Evolutionary conservation across 2,113 vertebrate species (phyloP), one percentile per base, ranked within the genome.

Genomic region (Dolichotis patagonum): DNA sequence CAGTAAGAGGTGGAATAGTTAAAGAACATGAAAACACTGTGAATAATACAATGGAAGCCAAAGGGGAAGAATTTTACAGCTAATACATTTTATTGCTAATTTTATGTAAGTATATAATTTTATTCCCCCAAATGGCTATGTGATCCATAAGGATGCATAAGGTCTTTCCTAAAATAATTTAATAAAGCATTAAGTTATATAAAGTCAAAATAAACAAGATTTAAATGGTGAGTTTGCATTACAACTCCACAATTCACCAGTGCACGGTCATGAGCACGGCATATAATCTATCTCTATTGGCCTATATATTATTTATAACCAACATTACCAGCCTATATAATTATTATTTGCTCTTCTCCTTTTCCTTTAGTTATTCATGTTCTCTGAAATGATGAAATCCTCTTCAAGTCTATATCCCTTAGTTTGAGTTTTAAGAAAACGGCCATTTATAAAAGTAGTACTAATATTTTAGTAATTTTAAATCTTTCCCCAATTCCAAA

Each of bases 391-490:
- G 17, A 56, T 30, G 22, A 92, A 94, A 60, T 4, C 56, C 26
- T 88, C 38, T 63, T 85, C 38, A 85, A 63, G 14, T 78, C 26
- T 30, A 52, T 41, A 58, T 69, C 7, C 20, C 77, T 90, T 5
- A 22, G 75, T 43, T 62, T 85, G 46, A 85, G 7, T 91, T 93
- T 93, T 85, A 97, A 93, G 52, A 89, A 41, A 94, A 92, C 5
- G 82, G 54, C 52, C 1, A 65, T 3, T 90, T 83, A 95, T 96
- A 85, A 54, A 97, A 94, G 94, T 58, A 38, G 46, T 20, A 78
- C 56, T 92, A 91, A 87, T 94, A 94, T 80, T 96, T 94, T 43
- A 94, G 43, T 86, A 87, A 85, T 88, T 96, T 94, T 84, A 97
- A 97, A 88, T 20, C 56, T 98, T 83, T 80, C 0, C 73, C 28